phyloP scores from a whole-genome alignment of 2,888 invertebrate species.

The Linnaemya tessellans region DNA sequence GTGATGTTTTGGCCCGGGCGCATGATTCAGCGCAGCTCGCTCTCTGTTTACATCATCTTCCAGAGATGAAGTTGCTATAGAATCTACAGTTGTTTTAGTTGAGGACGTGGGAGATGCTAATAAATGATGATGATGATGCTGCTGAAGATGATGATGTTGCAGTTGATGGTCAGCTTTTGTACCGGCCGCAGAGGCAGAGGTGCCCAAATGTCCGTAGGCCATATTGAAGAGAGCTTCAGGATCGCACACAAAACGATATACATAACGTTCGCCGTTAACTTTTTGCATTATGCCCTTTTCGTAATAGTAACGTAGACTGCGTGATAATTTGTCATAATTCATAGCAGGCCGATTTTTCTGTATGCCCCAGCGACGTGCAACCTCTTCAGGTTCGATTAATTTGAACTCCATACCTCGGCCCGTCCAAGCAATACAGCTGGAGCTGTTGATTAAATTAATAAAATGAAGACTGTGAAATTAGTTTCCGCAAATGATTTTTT shows the following conservation, averaged over 20 bases:
- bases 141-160: conserved; percentile 38
- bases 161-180: conserved; percentile 54
- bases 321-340: conserved; percentile 98
- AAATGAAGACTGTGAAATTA: no score
- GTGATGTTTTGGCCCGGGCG: conserved; percentile 57
- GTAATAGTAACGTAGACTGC: conserved; percentile 97
- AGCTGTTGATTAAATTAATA: conserved; percentile 81
- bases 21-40: conserved; percentile 53
- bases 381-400: conserved; percentile 97
- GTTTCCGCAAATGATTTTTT: no score
- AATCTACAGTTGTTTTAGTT: conserved; percentile 53
- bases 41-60: conserved; percentile 59
- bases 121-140: conserved; percentile 55
- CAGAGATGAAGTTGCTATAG: conserved; percentile 42
- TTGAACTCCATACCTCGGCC: conserved; percentile 98
- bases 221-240: conserved; percentile 95
- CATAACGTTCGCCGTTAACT: conserved; percentile 97
- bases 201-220: conserved; percentile 85
- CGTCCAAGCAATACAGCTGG: conserved; percentile 96
- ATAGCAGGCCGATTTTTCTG: conserved; percentile 98
- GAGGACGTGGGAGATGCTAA: conserved; percentile 34
- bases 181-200: conserved; percentile 58
- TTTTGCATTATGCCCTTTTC: conserved; percentile 99
- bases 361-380: conserved; percentile 96
- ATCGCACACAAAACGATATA: conserved; percentile 98